These are phyloP conservation scores for Xyrauchen texanus DNA, from an alignment of 2,113 vertebrate species.

Conservation along the genomic window DNA sequence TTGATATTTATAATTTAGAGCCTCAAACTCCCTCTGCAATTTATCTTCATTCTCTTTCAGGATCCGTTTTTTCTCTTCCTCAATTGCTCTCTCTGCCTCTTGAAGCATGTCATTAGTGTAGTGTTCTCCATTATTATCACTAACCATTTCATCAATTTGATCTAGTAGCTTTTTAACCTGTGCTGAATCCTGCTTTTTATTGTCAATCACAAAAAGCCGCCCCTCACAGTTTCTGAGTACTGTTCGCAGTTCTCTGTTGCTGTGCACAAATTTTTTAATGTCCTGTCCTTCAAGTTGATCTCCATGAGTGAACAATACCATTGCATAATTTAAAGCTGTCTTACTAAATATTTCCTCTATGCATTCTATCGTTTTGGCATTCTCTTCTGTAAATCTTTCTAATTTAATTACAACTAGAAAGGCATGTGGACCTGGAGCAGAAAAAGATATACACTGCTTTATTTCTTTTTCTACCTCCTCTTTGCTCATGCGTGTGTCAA, in stretches of 20 bases:
- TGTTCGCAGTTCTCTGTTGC: too few relatives aligned
- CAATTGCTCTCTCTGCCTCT: conserved; percentile 30
- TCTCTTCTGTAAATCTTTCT: conserved; percentile 5
- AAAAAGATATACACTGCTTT: conserved; percentile 25
- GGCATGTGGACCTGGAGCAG: conserved; percentile 46
- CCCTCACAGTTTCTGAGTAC: too few relatives aligned
- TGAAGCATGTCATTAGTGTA: conserved; percentile 39
- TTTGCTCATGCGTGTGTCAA: conserved; percentile 15
- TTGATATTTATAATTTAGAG: too few relatives aligned
- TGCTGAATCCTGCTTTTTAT: not conserved
- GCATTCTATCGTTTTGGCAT: conserved; percentile 21
- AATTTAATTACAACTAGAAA: conserved; percentile 50
- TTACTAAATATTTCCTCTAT: conserved; percentile 19
- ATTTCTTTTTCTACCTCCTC: conserved; percentile 33
- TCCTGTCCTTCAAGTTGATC: too few relatives aligned
- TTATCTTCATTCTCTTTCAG: not conserved
- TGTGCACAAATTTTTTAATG: too few relatives aligned
- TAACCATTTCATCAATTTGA: conserved; percentile 29
- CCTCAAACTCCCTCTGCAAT: not conserved
- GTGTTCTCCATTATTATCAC: conserved; percentile 4
- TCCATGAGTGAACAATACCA: conserved; percentile 39
- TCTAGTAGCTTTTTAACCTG: conserved; percentile 36
- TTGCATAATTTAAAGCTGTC: conserved; percentile 23
- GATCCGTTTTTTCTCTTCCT: not conserved
- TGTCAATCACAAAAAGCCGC: too few relatives aligned